Evolutionary conservation across 1,140 invertebrate genomes (phyloP).

Genomic region (Halesus radiatus): DNA sequence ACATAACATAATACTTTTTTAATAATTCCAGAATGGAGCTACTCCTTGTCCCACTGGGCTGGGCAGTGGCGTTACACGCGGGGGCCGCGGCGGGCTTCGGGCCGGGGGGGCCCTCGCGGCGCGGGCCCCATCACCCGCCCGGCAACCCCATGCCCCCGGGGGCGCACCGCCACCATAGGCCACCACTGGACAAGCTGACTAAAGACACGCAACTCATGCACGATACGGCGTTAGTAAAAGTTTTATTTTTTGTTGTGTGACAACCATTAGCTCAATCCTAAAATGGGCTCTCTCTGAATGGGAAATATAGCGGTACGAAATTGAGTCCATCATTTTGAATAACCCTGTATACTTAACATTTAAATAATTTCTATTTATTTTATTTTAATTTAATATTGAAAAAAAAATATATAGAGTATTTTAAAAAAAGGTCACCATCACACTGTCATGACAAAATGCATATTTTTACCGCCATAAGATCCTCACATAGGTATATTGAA

Average conservation of each 20-base stretch:
- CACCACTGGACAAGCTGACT: constrained; percentile 73
- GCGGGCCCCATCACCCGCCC: constrained; percentile 83
- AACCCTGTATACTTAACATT: no score
- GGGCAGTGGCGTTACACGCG: constrained; percentile 53
- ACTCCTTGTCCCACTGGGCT: constrained; percentile 63
- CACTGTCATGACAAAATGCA: no score
- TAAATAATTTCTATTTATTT: no score
- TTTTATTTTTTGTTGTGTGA: background rate
- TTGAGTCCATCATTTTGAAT: no score
- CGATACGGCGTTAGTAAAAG: constrained; percentile 74
- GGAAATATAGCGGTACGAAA: no score
- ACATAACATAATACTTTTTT: no score
- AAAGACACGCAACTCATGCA: constrained; percentile 78
- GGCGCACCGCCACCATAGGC: constrained; percentile 74
- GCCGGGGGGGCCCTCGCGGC: constrained; percentile 59
- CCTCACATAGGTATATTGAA: no score
- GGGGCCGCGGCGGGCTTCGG: constrained; percentile 61
- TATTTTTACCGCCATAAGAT: no score
- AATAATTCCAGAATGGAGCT: constrained; percentile 43
- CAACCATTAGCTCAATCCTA: background rate
- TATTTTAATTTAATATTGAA: no score
- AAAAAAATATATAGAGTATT: no score
- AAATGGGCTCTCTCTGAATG: no score
- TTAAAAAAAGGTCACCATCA: no score
- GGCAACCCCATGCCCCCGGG: constrained; percentile 69